A percentile compares a stretch with the other conserved stretches of the same genome.
These are phyloP conservation scores for Dermolepida albohirtum DNA, from an alignment of 2,888 invertebrate genomes.

Conservation along the genomic window DNA sequence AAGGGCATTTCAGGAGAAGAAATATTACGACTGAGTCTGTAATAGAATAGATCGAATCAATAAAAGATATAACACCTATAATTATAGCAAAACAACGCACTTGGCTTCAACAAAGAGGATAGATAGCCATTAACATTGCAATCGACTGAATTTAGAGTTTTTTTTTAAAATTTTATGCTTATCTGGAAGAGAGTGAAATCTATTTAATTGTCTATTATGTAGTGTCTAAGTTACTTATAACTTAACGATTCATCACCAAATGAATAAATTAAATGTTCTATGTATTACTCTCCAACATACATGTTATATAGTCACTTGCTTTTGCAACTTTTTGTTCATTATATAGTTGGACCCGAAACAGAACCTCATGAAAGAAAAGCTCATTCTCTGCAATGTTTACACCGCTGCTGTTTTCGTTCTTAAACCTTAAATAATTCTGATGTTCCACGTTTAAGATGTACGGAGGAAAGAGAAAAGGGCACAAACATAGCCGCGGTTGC, in stretches of 20 bases:
- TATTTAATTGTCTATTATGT: constrained; percentile 58
- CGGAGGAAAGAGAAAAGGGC: background rate
- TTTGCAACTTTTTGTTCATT: constrained; percentile 30
- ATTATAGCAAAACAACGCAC: too few species aligned
- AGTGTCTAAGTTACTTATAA: constrained; percentile 57
- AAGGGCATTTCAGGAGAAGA: too few species aligned
- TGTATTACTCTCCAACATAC: too few species aligned
- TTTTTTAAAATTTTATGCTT: background rate
- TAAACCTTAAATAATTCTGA: constrained; percentile 1
- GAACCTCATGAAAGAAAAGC: constrained; percentile 16
- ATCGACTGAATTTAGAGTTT: constrained; percentile 14
- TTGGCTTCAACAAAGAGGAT: too few species aligned
- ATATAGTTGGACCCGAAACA: constrained; percentile 25
- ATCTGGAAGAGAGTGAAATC: constrained; percentile 26
- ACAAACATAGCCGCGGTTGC: background rate
- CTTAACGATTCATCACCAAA: too few species aligned
- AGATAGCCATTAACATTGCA: too few species aligned
- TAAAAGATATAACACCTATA: too few species aligned
- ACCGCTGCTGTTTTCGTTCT: constrained; percentile 8
- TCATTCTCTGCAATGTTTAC: constrained; percentile 1
- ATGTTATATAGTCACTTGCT: constrained; percentile 22
- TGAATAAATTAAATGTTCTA: constrained; percentile 58
- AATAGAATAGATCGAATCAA: too few species aligned
- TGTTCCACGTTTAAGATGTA: constrained; percentile 9
- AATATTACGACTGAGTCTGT: too few species aligned